These are phyloP conservation scores for Xylophagus ater DNA, from an alignment of 2,888 invertebrate species.

Conservation along the genomic window DNA sequence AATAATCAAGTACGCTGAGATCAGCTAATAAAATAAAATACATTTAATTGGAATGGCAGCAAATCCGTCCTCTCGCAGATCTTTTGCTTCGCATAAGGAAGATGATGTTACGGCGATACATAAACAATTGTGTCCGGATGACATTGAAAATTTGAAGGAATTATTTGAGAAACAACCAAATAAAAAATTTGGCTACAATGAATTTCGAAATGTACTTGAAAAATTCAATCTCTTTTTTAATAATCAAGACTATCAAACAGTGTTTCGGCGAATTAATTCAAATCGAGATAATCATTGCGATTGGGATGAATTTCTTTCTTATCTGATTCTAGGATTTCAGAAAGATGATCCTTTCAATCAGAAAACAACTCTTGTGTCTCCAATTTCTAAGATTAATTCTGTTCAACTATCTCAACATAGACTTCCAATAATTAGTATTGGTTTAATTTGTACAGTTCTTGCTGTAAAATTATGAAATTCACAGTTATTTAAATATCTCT, in stretches of 20 bases:
- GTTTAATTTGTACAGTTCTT: slow-evolving; percentile 48
- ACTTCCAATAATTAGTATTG: slow-evolving; percentile 53
- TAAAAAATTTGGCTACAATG: slow-evolving; percentile 22
- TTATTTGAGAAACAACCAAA: slow-evolving; percentile 21
- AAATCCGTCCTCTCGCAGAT: slow-evolving; percentile 14
- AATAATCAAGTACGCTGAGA: no score
- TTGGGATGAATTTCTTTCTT: slow-evolving; percentile 72
- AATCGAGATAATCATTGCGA: slow-evolving; percentile 45
- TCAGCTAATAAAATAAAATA: slow-evolving; percentile 2
- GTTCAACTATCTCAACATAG: slow-evolving; percentile 56
- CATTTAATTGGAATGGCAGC: neutral
- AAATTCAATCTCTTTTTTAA: slow-evolving; percentile 25
- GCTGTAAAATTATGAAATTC: slow-evolving; percentile 2
- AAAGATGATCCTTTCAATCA: slow-evolving; percentile 51
- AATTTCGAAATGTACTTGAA: slow-evolving; percentile 26
- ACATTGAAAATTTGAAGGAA: slow-evolving; percentile 27
- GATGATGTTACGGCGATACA: no score
- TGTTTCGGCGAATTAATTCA: slow-evolving; percentile 53
- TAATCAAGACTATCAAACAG: slow-evolving; percentile 48
- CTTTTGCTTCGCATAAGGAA: no score
- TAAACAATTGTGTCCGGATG: no score
- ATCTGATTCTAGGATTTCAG: slow-evolving; percentile 61
- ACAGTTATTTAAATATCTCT: neutral
- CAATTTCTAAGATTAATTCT: slow-evolving; percentile 49
- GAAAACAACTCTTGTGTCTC: slow-evolving; percentile 49